These are phyloP conservation scores for Drosophila kanekoi DNA, from an alignment of 2,888 invertebrate genomes.

Conservation along the genomic window DNA sequence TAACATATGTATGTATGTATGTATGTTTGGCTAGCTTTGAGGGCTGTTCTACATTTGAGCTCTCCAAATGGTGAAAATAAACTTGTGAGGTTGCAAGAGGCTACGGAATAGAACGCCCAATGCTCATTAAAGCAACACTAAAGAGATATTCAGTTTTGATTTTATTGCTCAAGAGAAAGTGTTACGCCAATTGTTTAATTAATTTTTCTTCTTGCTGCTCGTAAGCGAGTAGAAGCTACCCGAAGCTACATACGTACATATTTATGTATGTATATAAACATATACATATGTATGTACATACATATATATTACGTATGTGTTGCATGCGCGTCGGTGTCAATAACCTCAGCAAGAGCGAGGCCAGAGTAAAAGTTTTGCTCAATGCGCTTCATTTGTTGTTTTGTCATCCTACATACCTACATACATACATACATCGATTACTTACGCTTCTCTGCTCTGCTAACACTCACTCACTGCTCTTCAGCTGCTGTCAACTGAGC, in stretches of 20 bases:
- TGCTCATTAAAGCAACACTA: conserved; percentile 47
- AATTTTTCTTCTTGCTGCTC: conserved; percentile 55
- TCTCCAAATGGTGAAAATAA: conserved; percentile 56
- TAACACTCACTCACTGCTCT: too few species aligned
- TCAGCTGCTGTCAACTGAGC: conserved; percentile 26
- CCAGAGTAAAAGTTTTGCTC: conserved; percentile 75
- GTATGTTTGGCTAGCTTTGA: conserved; percentile 11
- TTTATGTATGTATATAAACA: not conserved
- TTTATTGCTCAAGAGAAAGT: conserved; percentile 78
- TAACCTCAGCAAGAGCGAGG: conserved; percentile 56
- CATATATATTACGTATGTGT: conserved; percentile 3
- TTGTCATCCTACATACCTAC: conserved; percentile 49
- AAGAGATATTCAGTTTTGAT: conserved; percentile 58
- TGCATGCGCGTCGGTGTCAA: conserved; percentile 61
- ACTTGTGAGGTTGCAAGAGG: conserved; percentile 21
- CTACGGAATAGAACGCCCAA: conserved; percentile 68
- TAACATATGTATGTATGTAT: conserved; percentile 6
- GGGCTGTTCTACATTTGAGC: conserved; percentile 63
- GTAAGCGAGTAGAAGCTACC: conserved; percentile 33
- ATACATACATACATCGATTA: not conserved
- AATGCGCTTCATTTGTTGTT: conserved; percentile 76
- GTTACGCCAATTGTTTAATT: conserved; percentile 81
- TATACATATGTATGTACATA: not conserved
- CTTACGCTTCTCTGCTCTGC: conserved; percentile 26
- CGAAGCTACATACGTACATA: not conserved